Evolutionary conservation across 2,797 vertebrate genomes (phyloP), one percentile per base, ranked within the genome.

Genomic region (Periparus ater): DNA sequence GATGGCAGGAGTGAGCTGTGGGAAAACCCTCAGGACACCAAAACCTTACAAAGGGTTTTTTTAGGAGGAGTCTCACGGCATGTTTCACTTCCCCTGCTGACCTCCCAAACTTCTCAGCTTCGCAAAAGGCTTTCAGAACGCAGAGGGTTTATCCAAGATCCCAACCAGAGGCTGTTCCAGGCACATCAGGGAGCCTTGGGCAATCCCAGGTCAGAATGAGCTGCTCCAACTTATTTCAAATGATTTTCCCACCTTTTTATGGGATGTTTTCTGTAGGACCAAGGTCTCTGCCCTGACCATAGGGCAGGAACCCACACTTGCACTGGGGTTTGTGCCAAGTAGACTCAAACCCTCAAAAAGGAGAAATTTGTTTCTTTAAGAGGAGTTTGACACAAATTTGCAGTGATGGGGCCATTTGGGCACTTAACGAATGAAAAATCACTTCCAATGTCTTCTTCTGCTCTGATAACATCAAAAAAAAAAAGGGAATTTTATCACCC

Each of bases 161-260:
- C 55, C 38, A 36, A 1, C 3, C 1, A 0, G 15, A 23, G 16
- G 13, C 1, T 15, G 54, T 17, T 75, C 53, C 44, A 10, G 12
- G 25, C 17, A 17, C 1, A 0, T 3, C 1, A 1, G 7, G 51
- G 23, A 65, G 26, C 7, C 10, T 27, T 50, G 20, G 57, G 53
- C 27, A 61, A 53, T 9, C 26, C 47, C 38, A 5, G 0, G 29
- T 13, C 10, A 3, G 15, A 40, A 27, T 1, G 5, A 32, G 32
- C 42, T 68, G 32, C 17, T 50, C 30, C 21, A 27, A 22, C 3
- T 57, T 26, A 12, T 27, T 86, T 22, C 27, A 51, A 7, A 7
- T 18, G 42, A 6, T 68, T 92, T 66, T 7, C 27, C 58, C 51
- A 44, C 5, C n/a, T 62, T 12, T 47, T 38, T 14, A 7, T 17